Conservation (phyloP, 2,888 invertebrate genomes). For the Copidosoma aretas region DNA sequence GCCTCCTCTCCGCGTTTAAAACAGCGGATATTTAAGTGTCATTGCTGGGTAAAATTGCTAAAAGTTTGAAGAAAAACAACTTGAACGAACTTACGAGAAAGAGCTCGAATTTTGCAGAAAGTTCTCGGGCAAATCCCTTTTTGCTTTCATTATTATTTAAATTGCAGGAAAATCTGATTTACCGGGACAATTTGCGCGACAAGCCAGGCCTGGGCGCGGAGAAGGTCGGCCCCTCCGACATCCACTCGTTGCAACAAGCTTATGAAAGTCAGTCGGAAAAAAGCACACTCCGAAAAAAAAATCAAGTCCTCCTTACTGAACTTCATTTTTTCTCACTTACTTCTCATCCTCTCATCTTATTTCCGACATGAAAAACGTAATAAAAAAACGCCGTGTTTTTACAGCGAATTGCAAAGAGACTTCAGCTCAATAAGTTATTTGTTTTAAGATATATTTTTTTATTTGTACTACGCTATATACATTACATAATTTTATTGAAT, state of each 20-base stretch:
- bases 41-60: too few species aligned
- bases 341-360: not conserved
- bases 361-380: not conserved
- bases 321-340: not conserved
- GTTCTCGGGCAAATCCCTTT: not conserved
- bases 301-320: not conserved
- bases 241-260: constrained; percentile 16
- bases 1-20: too few species aligned
- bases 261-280: constrained; percentile 18
- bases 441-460: too few species aligned
- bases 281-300: not conserved
- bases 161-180: constrained; percentile 27
- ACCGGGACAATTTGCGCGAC: constrained; percentile 15
- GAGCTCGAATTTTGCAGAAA: constrained; percentile 2
- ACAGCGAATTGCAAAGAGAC: too few species aligned
- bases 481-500: too few species aligned
- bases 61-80: constrained; percentile 1
- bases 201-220: not conserved
- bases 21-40: too few species aligned
- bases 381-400: too few species aligned
- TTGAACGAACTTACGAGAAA: not conserved
- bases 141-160: constrained; percentile 14
- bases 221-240: not conserved
- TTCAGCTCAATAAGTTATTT: too few species aligned
- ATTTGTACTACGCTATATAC: too few species aligned